Evolutionary conservation across 2,797 vertebrate species (phyloP).

Genomic region (Phalanger gymnotis): DNA sequence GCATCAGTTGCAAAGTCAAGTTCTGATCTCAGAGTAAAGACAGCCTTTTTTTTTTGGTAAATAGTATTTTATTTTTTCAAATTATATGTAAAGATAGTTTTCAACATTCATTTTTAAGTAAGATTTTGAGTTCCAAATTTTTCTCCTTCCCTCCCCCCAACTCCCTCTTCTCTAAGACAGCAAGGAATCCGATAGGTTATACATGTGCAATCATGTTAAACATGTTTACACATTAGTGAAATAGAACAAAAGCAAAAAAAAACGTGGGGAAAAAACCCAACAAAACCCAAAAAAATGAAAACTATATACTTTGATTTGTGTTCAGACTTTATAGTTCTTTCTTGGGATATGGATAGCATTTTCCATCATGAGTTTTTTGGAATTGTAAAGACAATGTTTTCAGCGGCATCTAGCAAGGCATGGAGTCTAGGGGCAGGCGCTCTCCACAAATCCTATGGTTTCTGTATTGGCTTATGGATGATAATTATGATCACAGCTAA

Average conservation of each 20-base stretch:
- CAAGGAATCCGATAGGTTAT: neutral
- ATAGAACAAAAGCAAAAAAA: neutral
- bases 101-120: too few species aligned
- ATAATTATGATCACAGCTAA: neutral
- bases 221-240: neutral
- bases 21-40: neutral
- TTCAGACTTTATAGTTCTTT: neutral
- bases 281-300: neutral
- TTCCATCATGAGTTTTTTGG: neutral
- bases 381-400: neutral
- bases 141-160: neutral
- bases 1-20: neutral
- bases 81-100: neutral
- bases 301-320: neutral
- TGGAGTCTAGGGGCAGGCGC: neutral
- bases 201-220: neutral
- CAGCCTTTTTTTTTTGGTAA: neutral
- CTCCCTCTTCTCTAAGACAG: neutral
- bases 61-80: neutral
- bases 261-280: neutral
- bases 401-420: neutral
- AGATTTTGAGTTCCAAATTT: neutral
- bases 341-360: neutral
- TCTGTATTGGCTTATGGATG: neutral
- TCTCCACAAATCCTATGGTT: neutral